Conservation (phyloP, 2,888 invertebrate genomes). For the Beris chalybata region DNA sequence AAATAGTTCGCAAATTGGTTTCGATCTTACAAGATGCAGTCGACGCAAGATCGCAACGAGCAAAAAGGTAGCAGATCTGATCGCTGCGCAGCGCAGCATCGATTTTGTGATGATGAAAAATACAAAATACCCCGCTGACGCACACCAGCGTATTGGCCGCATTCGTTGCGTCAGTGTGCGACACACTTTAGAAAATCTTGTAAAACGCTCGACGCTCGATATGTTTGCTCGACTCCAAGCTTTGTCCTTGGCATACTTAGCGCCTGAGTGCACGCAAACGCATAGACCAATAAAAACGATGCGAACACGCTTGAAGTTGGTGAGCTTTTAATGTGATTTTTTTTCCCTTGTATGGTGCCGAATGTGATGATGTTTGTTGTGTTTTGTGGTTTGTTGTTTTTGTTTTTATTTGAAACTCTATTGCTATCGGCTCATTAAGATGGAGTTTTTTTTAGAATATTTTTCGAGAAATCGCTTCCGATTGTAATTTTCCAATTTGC, state of each 20-base stretch:
- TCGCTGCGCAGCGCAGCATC: no score
- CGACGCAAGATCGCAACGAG: no score
- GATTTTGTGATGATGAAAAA: not conserved
- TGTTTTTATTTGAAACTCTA: not conserved
- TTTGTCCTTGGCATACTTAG: slow-evolving; percentile 43
- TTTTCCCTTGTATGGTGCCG: slow-evolving; percentile 16
- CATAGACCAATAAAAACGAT: slow-evolving; percentile 7
- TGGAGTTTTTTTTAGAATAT: slow-evolving; percentile 11
- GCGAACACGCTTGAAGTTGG: not conserved
- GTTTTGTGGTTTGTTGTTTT: not conserved
- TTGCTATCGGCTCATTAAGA: not conserved
- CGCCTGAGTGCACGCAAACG: slow-evolving; percentile 39
- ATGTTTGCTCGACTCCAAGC: slow-evolving; percentile 32
- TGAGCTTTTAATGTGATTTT: slow-evolving; percentile 14
- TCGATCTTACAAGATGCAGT: no score
- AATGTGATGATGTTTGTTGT: not conserved
- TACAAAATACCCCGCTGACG: not conserved
- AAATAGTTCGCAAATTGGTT: no score
- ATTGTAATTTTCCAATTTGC: slow-evolving; percentile 17
- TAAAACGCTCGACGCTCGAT: slow-evolving; percentile 5
- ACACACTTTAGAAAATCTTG: slow-evolving; percentile 23
- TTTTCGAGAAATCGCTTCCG: slow-evolving; percentile 19
- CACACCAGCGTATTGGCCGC: not conserved
- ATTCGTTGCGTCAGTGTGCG: slow-evolving; percentile 13
- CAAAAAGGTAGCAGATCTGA: no score